A percentile compares a stretch with the other conserved stretches of the same genome.
Evolutionary conservation across 2,888 invertebrate species (phyloP).

Genomic region (Apoderus coryli): DNA sequence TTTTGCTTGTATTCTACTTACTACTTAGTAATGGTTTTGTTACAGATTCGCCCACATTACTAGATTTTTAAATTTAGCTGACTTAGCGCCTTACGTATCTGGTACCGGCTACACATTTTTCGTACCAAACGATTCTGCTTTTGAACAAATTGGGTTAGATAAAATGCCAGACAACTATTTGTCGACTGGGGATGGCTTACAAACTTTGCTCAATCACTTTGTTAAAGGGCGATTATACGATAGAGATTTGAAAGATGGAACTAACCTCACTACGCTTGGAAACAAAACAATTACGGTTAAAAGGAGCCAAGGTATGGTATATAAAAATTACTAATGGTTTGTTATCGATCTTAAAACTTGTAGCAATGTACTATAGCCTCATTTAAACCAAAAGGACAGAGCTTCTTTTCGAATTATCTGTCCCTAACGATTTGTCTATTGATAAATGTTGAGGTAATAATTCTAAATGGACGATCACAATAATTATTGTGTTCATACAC

Average conservation of each 20-base stretch:
- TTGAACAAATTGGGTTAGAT: conserved; percentile 43
- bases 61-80: conserved; percentile 45
- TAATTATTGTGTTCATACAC: no score
- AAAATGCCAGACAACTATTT: conserved; percentile 41
- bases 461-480: no score
- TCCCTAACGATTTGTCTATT: no score
- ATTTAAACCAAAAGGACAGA: no score
- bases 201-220: conserved; percentile 46
- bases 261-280: conserved; percentile 39
- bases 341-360: no score
- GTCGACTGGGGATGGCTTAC: conserved; percentile 40
- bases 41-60: conserved; percentile 41
- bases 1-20: no score
- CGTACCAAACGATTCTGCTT: conserved; percentile 53
- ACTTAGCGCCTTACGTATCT: conserved; percentile 44
- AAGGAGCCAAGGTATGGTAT: conserved; percentile 33
- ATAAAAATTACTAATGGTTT: no score
- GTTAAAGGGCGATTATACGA: conserved; percentile 45
- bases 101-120: conserved; percentile 55
- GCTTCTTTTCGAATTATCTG: no score
- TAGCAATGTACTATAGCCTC: no score
- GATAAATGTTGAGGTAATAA: no score
- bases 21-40: no score
- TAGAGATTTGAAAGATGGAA: conserved; percentile 40
- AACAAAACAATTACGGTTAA: conserved; percentile 40